Evolutionary conservation across 2,113 vertebrate genomes (phyloP).

Genomic region (Lasiurus cinereus): DNA sequence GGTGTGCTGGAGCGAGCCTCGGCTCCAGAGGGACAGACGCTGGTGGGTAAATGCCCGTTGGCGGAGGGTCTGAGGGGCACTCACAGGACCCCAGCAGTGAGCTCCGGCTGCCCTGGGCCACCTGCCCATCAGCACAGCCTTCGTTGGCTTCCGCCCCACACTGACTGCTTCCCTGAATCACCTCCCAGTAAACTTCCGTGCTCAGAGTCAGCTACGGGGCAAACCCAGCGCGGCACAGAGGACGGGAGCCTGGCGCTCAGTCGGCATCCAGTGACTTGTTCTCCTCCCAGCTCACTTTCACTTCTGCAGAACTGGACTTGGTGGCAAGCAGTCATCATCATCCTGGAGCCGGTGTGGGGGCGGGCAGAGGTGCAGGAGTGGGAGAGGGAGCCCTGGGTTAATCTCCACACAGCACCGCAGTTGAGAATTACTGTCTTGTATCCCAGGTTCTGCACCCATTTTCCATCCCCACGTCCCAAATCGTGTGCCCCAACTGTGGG

Average conservation of each 20-base stretch:
- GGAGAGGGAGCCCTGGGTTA: background rate
- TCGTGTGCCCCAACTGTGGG: background rate
- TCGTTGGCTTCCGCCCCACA: background rate
- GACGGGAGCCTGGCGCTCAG: background rate
- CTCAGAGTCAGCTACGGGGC: background rate
- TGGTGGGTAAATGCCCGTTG: too few relatives aligned
- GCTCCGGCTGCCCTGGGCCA: background rate
- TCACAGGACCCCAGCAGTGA: background rate
- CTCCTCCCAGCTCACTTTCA: background rate
- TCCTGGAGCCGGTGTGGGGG: conserved; percentile 64
- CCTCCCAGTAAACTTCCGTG: background rate
- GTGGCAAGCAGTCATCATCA: conserved; percentile 51
- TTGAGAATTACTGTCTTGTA: background rate
- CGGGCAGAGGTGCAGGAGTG: background rate
- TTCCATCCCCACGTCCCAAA: background rate
- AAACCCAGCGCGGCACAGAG: background rate
- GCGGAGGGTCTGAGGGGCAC: background rate
- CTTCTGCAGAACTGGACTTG: conserved; percentile 41
- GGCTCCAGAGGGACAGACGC: background rate
- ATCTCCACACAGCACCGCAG: background rate
- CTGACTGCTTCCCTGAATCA: background rate
- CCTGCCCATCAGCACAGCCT: background rate
- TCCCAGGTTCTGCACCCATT: background rate
- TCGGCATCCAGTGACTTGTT: background rate
- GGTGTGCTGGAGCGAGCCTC: background rate